Evolutionary conservation across 2,113 vertebrate species (phyloP), one percentile per base, ranked within the genome.

Genomic region (Aphelocoma coerulescens): DNA sequence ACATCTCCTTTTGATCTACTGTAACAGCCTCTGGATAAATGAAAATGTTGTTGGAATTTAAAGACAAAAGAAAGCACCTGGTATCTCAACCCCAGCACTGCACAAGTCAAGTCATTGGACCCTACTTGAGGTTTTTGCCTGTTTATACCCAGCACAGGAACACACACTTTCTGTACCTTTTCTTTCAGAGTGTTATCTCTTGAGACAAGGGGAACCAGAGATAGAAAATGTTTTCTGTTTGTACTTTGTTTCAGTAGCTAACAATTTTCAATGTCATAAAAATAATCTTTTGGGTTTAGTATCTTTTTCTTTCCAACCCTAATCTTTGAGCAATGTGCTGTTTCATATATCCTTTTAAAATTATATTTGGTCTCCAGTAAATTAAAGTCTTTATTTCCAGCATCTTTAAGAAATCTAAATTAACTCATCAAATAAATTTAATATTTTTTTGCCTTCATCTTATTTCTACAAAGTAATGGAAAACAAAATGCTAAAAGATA

Each of bases 221-320:
- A 23, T 3, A 65, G 33, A 68, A 82, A 19, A 10, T 27, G 1
- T 11, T 52, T 83, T 90, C 3, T 5, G 1, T 49, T 61, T 72
- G 3, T 37, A 44, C 11, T 55, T 71, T 75, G 7, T 33, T 88
- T 26, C 33, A 65, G 27, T 5, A 51, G 18, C 7, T 72, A 72
- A 54, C 7, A 55, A 37, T 68, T 75, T 63, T 26, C 4, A 44
- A 24, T 61, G 7, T 26, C 12, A 46, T 51, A 75, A 80, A 89
- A 49, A n/a, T 10, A 1, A 5, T 14, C 1, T 2, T 33, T 84
- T 16, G 0, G 0, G 3, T 23, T 82, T 58, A 32, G 3, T 6
- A 3, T 67, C 1, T 24, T 76, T 74, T 82, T 46, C 10, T 44
- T 65, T 63, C 20, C 1, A 0, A 30, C 32, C 11, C 5, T 55